These are phyloP conservation scores for Phthorimaea operculella DNA, from an alignment of 1,140 invertebrate genomes.

Conservation along the genomic window DNA sequence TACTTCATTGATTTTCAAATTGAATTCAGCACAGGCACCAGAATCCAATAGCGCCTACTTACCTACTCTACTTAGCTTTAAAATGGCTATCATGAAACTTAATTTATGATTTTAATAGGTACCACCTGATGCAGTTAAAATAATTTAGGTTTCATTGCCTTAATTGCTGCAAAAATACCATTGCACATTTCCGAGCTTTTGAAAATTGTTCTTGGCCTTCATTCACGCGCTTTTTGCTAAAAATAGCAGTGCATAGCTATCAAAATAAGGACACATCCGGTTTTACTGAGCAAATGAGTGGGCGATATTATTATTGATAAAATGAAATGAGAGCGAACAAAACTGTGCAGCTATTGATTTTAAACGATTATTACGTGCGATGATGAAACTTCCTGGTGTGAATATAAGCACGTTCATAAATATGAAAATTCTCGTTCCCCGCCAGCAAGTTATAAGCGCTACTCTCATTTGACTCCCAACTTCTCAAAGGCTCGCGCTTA, in stretches of 20 bases:
- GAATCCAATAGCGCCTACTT: too few relatives aligned
- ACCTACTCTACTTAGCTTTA: too few relatives aligned
- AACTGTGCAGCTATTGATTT: not conserved
- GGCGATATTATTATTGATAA: conserved; percentile 6
- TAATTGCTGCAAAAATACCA: too few relatives aligned
- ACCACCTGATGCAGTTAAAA: too few relatives aligned
- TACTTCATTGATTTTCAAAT: too few relatives aligned
- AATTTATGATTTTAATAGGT: too few relatives aligned
- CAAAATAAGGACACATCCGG: conserved; percentile 19
- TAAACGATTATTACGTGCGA: conserved; percentile 3
- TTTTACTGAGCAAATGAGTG: conserved; percentile 11
- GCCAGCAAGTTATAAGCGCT: conserved; percentile 6
- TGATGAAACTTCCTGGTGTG: not conserved
- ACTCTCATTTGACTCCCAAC: conserved; percentile 12
- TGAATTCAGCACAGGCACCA: too few relatives aligned
- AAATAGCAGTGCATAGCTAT: conserved; percentile 28
- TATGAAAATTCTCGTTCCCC: not conserved
- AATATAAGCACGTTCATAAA: not conserved
- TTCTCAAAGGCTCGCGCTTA: conserved; percentile 15
- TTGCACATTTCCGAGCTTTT: too few relatives aligned
- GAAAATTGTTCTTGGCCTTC: not conserved
- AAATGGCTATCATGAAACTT: too few relatives aligned
- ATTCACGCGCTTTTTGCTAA: conserved; percentile 17
- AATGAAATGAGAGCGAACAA: not conserved
- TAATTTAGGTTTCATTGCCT: too few relatives aligned